Conservation (phyloP, 2,797 vertebrate genomes). For the Gallinago solitaria region DNA sequence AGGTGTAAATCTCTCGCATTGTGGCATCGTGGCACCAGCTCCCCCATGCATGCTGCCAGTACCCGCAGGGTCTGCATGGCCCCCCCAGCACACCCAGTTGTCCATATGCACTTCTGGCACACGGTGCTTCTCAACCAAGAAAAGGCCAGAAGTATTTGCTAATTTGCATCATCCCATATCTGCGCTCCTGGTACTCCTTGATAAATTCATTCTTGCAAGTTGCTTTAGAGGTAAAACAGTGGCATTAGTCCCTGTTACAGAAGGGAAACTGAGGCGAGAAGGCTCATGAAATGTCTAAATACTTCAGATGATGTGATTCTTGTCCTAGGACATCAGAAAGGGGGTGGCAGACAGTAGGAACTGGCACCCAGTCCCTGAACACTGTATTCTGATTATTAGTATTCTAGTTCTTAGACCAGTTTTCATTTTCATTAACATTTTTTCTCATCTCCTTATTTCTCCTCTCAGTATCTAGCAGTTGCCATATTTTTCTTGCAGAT, state of each 20-base stretch:
- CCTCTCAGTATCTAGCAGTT: not conserved
- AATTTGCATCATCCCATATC: not conserved
- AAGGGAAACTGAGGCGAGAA: not conserved
- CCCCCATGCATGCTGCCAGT: accelerated
- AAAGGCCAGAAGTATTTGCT: accelerated
- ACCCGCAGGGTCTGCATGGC: accelerated
- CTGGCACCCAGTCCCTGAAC: not conserved
- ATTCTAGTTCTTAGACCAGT: not conserved
- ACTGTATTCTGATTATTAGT: not conserved
- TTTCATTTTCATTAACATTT: not conserved
- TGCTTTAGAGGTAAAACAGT: not conserved
- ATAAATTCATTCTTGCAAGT: not conserved
- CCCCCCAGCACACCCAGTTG: not conserved
- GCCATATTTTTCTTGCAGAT: not conserved
- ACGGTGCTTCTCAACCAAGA: not conserved
- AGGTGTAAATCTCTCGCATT: not conserved
- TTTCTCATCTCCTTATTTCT: not conserved
- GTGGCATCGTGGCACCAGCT: not conserved
- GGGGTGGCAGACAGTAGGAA: not conserved
- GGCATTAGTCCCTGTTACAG: not conserved
- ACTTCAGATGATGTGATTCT: not conserved
- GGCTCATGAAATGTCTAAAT: not conserved
- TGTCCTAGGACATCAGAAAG: not conserved
- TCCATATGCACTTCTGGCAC: accelerated
- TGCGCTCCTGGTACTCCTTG: not conserved